Conservation (phyloP, 2,113 vertebrate genomes). For the Eudyptes chrysolophus region DNA sequence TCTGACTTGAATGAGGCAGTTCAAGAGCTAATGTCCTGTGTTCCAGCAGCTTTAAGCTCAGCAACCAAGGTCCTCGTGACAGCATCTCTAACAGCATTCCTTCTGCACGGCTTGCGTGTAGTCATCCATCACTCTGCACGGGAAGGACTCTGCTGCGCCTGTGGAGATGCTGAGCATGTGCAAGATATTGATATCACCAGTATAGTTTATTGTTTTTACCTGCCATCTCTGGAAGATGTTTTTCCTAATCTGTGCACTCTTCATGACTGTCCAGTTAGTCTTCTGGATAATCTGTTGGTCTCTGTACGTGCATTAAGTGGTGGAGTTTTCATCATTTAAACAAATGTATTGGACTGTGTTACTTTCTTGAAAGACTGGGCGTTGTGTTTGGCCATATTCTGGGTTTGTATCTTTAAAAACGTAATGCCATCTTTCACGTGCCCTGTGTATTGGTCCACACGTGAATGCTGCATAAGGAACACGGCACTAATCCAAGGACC, state of each 20-base stretch:
- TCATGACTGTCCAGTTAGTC: background rate
- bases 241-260: background rate
- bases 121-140: background rate
- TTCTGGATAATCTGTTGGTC: background rate
- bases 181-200: background rate
- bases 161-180: background rate
- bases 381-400: background rate
- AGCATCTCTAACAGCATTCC: background rate
- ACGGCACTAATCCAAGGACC: background rate
- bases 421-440: fast-evolving
- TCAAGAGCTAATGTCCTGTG: background rate
- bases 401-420: background rate
- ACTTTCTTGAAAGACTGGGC: background rate
- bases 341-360: background rate
- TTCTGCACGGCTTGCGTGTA: background rate
- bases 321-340: background rate
- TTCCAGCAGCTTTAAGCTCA: background rate
- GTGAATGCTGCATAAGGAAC: fast-evolving
- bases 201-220: background rate
- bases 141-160: background rate
- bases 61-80: background rate
- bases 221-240: background rate
- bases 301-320: fast-evolving
- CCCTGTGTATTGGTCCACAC: fast-evolving
- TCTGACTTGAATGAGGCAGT: background rate